Base-by-base conservation (phyloP, 2,888 invertebrate species). In the Itoplectis maculator region DNA sequence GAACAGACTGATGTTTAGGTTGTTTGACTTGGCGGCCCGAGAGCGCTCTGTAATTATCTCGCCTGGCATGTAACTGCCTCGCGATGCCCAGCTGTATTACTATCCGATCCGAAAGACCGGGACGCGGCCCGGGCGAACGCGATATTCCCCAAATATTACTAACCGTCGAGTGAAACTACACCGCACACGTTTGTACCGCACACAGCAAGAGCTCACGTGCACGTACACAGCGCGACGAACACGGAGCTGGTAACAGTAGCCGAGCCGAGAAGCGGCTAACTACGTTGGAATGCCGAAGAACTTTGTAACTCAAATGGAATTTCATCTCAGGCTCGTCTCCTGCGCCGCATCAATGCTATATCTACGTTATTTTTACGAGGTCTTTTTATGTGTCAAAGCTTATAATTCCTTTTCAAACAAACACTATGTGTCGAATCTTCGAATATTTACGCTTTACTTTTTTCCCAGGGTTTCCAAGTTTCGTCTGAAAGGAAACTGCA, bases 21-120 rank as follows among this genome's bases (percentile, higher is more conserved):
- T 92, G 92, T 92, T 92, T 92, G 92, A 92, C 91, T 92, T 92
- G 91, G 91, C 92, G 92, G 91, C 86, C 89, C 87, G 86, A 88
- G 82, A 88, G 91, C 90, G 91, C 92, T 91, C 91, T 92, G 92
- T 91, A 91, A 92, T 92, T 92, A 91, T 92, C 92, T 91, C 92
- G 91, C 92, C 91, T 91, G 90, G 91, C 90, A 90, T 91, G 90
- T 90, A 91, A 91, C 91, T 91, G 89, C 89, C 70, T 72, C 72
- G 75, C 56, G 70, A 61, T 88, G 88, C 88, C 90, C 89, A 90
- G 89, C 89, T 90, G 91, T 90, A 89, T 89, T 89, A 88, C 89
- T 88, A 88, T 88, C 88, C 87, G 87, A 88, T 88, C 86, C 87
- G 83, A 86, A 86, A 78, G 51, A 85, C 79, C 86, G 85, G 87